Evolutionary conservation across 2,113 vertebrate species (phyloP), one percentile per base, ranked within the genome.

Genomic region (Sinocyclocheilus grahami): DNA sequence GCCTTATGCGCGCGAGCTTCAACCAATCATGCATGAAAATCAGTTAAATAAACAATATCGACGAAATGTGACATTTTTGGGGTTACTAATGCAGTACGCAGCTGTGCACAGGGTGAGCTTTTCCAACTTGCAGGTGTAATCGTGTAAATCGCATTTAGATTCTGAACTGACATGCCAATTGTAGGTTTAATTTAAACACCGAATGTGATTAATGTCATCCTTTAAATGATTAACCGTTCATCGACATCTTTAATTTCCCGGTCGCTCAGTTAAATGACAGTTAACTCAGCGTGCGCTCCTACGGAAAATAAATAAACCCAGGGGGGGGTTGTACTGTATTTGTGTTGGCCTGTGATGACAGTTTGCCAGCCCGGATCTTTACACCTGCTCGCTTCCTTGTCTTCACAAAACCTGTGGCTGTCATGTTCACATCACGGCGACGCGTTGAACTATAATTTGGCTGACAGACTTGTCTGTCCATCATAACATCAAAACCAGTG

Each of bases 361-460:
- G 51, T n/a, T 86, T 76, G 58, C 79, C 78, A 86, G 78, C 48
- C 63, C 16, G 58, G 75, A 83, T 85, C 42, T 46, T 85, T 77
- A 20, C 76, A 65, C 83, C 88, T 82, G 87, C 87, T 85, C 82
- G 91, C 84, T 88, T 89, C 89, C 87, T 89, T 90, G 87, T 89
- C 87, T 87, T 87, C 89, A 86, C 87, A 37, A 22, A 89, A 75
- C 78, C 24, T 24, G 22, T n/a, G 1, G 14, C 30, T 16, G 53
- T 78, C 67, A 55, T 69, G 13, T 84, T 91, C 85, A 90, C 87
- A 71, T 87, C 89, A 78, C 20, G 11, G 5, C 22, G 42, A 11
- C 42, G 42, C 42, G 42, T 46, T 46, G 9, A 46, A 46, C 46
- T 48, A 37, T 4, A 39, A 39, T 39, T 39, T 39, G 39, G 39